These are phyloP conservation scores for Halictus rubicundus DNA, from an alignment of 1,140 invertebrate genomes.

Conservation along the genomic window DNA sequence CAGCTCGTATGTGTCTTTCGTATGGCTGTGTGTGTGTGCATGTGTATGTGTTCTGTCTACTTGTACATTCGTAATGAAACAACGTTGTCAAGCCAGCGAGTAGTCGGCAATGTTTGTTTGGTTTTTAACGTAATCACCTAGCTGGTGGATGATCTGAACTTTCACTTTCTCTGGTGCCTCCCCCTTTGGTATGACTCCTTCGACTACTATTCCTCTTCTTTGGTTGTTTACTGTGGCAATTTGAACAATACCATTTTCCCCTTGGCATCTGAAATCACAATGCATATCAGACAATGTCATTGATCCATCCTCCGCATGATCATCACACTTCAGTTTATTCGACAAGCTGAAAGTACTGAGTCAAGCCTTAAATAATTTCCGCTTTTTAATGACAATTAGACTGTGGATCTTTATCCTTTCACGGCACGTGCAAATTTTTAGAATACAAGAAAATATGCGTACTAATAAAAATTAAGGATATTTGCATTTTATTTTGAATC, in stretches of 20 bases:
- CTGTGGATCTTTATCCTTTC: too few relatives aligned
- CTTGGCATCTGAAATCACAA: conserved; percentile 84
- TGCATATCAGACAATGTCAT: neutral
- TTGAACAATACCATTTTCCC: conserved; percentile 93
- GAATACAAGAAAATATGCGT: too few relatives aligned
- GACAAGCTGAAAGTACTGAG: too few relatives aligned
- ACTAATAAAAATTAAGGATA: too few relatives aligned
- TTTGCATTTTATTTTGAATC: too few relatives aligned
- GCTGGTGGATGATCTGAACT: conserved; percentile 82
- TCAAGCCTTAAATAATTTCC: too few relatives aligned
- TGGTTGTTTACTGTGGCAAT: conserved; percentile 89
- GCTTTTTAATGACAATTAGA: too few relatives aligned
- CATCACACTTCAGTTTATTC: too few relatives aligned
- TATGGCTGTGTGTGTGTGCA: neutral
- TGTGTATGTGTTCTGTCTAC: conserved; percentile 34
- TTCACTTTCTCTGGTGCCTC: conserved; percentile 80
- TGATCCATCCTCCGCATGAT: too few relatives aligned
- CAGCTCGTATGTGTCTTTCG: conserved; percentile 1
- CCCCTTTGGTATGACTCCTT: conserved; percentile 79
- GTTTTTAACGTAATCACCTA: conserved; percentile 81
- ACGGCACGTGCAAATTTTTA: too few relatives aligned
- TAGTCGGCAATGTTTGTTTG: conserved; percentile 75
- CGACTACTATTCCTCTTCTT: conserved; percentile 85
- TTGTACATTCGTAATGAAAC: conserved; percentile 63
- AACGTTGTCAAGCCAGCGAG: conserved; percentile 71